Base-by-base conservation (phyloP, 2,113 vertebrate genomes). In the Aphyosemion australe region DNA sequence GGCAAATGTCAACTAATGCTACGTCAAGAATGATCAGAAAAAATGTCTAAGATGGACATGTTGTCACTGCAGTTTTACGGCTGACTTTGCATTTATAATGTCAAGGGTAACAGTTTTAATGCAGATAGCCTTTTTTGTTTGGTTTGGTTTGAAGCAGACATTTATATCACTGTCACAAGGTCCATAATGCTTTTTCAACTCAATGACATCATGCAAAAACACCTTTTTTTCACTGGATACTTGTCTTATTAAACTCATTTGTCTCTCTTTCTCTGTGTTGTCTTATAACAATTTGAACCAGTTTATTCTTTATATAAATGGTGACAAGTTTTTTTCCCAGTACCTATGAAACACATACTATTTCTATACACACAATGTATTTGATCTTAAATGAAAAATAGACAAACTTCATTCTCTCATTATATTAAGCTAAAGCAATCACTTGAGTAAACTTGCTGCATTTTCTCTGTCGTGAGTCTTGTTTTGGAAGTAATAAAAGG, bases 401-500 rank as follows among this genome's bases (percentile, higher is more conserved):
- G 2, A 4, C 16, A 37, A 18, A 45, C 14, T 47, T 52, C 14
- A 51, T 6, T 16, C 6, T 58, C 41, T 53, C 45, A 52, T 15
- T 31, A 14, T 32, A 66, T 37, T 51, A 9, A 42, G 20, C 21
- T 62, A 31, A 61, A 56, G 18, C 26, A 34, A 42, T 43, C 0
- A 37, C 53, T 19, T 20, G 11, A 71, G 26, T 31, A 9, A 34
- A 39, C 31, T 47, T 19, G 46, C 46, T 19, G 2, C 21, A 26
- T 26, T 26, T n/a, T 26, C 19, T 39, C 55, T 32, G 20, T 47
- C 54, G 46, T 14, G 31, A 78, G 45, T 20, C 41, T 60, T 51
- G 47, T 55, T 66, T 62, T 54, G 20, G 37, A 18, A 65, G 43
- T 21, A 13, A 15, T 78, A 56, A 71, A 71, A 72, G 16, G 53